These are phyloP conservation scores for Sitta europaea DNA, from an alignment of 2,113 vertebrate genomes.

Conservation along the genomic window DNA sequence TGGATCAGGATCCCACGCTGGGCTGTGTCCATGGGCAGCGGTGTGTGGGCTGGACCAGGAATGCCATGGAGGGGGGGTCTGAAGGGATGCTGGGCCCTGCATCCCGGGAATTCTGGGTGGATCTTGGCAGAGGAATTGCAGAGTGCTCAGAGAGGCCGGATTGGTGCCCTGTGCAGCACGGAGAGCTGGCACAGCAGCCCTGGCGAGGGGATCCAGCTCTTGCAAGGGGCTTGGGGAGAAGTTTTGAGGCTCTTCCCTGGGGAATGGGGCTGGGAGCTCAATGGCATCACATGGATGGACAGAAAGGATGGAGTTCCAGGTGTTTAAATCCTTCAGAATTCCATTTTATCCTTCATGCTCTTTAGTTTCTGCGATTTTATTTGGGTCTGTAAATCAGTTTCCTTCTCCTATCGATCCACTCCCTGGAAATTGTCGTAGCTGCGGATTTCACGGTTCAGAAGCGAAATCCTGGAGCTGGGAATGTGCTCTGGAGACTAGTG, in stretches of 20 bases:
- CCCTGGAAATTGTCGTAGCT: neutral
- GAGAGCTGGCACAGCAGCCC: no score
- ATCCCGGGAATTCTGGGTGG: rapidly evolving
- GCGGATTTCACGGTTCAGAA: neutral
- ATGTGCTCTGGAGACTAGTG: neutral
- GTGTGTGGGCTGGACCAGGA: rapidly evolving
- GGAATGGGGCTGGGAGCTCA: rapidly evolving
- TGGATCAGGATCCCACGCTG: rapidly evolving
- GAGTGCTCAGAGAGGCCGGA: rapidly evolving
- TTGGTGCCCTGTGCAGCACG: rapidly evolving
- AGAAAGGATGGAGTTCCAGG: neutral
- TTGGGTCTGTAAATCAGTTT: neutral
- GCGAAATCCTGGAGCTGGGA: rapidly evolving
- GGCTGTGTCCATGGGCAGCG: neutral
- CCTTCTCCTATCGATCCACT: neutral
- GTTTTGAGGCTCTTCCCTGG: rapidly evolving
- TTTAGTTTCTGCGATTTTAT: neutral
- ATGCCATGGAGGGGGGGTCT: rapidly evolving
- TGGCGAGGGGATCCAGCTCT: neutral
- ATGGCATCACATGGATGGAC: rapidly evolving
- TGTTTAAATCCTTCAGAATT: neutral
- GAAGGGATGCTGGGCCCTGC: neutral
- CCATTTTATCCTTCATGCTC: neutral
- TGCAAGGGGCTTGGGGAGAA: rapidly evolving
- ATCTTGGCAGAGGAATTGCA: neutral